A percentile compares a stretch with the other conserved stretches of the same genome.
Conservation (phyloP, 1,140 invertebrate species). For the Caerostris extrusa region DNA sequence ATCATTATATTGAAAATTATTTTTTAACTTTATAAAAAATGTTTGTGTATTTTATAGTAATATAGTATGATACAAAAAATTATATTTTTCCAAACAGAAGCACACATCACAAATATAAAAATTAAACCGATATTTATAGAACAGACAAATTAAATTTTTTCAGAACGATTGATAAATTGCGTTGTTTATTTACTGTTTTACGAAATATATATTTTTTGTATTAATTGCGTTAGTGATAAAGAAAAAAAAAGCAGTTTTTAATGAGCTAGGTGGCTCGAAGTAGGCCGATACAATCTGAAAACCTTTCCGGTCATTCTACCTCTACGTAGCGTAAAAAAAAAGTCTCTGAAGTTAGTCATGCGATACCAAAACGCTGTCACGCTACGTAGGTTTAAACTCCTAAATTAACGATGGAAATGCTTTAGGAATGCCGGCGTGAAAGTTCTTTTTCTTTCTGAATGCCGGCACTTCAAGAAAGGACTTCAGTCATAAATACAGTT, state of each 20-base stretch:
- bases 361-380: conserved; percentile 22
- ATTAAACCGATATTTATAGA: neutral
- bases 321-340: neutral
- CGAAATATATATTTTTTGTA: too few relatives aligned
- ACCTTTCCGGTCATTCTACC: conserved; percentile 34
- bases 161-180: too few relatives aligned
- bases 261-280: neutral
- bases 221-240: neutral
- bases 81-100: neutral
- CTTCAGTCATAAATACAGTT: neutral
- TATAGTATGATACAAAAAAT: too few relatives aligned
- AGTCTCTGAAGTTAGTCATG: neutral
- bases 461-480: neutral
- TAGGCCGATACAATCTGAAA: conserved; percentile 9
- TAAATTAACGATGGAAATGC: conserved; percentile 3
- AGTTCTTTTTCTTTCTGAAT: neutral
- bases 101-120: neutral
- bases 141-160: neutral
- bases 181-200: too few relatives aligned
- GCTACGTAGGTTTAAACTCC: conserved; percentile 7
- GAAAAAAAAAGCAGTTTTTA: neutral
- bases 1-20: too few relatives aligned
- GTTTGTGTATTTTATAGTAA: too few relatives aligned
- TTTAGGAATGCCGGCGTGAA: neutral
- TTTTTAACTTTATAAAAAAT: too few relatives aligned